Base-by-base conservation (phyloP, 2,888 invertebrate species). In the Augochlorella aurata region DNA sequence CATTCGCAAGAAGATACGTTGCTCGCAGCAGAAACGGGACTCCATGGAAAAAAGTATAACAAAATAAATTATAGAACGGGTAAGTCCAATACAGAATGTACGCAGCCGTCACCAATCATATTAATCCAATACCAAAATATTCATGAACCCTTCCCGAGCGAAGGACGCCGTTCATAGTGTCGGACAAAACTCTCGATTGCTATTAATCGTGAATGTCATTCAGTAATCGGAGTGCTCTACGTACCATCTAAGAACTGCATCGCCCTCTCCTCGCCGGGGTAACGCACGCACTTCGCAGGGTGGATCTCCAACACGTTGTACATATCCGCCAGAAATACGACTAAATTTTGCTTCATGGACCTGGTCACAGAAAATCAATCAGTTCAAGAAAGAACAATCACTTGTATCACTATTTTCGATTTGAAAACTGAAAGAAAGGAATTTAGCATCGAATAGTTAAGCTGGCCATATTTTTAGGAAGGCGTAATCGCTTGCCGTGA, bases 271-370 rank as follows among this genome's bases (percentile, higher is more conserved):
- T 96, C 96, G 86, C 96, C 97, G 7, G 97, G 97, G 93, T 97
- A 96, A 91, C 97, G 96, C 85, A 98, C 98, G 92, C 97, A 97
- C 93, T 97, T 97, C 61, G 97, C 97, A 29, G 98, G 98, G 94
- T 98, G 97, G 85, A 99, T 97, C 95, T 99, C 99, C 93, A 98
- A 95, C 91, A 97, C 95, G 94, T 98, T 98, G 94, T 98, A 99
- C 91, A 99, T 95, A 94, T 99, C 99, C 80, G 98, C 98, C 89
- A 99, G 95, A 94, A 99, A 97, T 79, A 97, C 97, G 90, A 98
- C 95, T 93, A 99, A 94, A 94, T 98, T 98, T 93, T 97, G 97
- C 93, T 97, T 97, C 97, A 98, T 97, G 86, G 98, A 97, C 91
- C 97, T 98, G 94, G 61, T 95, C 29, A 47, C 24, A 68, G 47